Evolutionary conservation across 2,113 vertebrate species (phyloP).

Genomic region (Sakesphorus luctuosus): DNA sequence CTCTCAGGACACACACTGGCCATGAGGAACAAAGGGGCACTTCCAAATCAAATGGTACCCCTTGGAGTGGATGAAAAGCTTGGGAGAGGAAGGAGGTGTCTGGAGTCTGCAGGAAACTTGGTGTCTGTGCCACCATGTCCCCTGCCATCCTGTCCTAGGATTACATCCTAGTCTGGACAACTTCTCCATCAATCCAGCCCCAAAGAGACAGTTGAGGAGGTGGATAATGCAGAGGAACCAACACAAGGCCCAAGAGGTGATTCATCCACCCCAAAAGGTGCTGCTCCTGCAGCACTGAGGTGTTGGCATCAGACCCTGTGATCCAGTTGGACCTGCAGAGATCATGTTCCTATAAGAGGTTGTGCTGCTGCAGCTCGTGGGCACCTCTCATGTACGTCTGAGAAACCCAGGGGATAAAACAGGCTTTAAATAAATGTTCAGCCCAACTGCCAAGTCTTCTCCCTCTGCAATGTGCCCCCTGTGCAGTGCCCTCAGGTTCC

Average conservation of each 20-base stretch:
- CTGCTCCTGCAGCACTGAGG: not conserved
- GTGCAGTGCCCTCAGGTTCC: not conserved
- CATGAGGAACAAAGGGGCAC: not conserved
- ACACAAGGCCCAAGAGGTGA: not conserved
- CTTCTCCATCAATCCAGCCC: not conserved
- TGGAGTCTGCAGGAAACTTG: not conserved
- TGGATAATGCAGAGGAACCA: not conserved
- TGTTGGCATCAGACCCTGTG: not conserved
- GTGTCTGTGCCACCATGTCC: not conserved
- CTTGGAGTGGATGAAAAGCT: not conserved
- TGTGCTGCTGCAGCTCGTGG: not conserved
- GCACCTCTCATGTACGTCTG: not conserved
- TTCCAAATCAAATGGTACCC: not conserved
- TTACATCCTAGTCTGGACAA: not conserved
- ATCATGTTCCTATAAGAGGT: not conserved
- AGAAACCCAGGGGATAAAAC: not conserved
- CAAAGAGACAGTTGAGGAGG: not conserved
- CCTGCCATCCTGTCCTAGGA: not conserved
- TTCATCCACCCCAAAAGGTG: accelerated
- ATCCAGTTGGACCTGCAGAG: not conserved
- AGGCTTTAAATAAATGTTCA: not conserved
- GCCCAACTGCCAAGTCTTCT: not conserved
- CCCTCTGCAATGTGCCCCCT: not conserved
- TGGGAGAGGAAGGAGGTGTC: not conserved
- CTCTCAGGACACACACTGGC: not conserved